Conservation (phyloP, 1,140 invertebrate species). For the Drosophila bipectinata region DNA sequence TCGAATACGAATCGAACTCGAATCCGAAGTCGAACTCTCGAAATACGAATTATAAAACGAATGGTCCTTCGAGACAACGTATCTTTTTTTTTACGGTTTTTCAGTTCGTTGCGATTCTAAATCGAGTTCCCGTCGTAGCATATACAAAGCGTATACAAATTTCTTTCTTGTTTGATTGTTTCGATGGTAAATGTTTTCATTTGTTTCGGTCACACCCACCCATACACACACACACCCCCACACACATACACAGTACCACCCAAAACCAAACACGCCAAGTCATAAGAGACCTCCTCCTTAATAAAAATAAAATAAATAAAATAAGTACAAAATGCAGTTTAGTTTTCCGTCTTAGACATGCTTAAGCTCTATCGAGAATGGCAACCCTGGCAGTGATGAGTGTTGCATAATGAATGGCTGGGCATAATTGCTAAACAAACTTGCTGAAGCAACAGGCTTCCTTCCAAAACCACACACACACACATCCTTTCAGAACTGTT, state of each 20-base stretch:
- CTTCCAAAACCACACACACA: background rate
- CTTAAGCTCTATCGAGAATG: background rate
- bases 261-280: constrained; percentile 18
- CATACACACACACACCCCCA: constrained; percentile 36
- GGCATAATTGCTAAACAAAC: constrained; percentile 27
- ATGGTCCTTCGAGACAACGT: constrained; percentile 25
- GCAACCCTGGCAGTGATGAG: background rate
- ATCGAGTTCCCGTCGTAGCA: constrained; percentile 44
- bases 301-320: too few relatives aligned
- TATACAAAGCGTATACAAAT: constrained; percentile 69
- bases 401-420: constrained; percentile 9
- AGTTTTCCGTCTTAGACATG: background rate
- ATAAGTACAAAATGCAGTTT: background rate
- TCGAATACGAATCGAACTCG: constrained; percentile 21
- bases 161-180: constrained; percentile 84
- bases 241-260: constrained; percentile 26
- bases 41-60: constrained; percentile 11
- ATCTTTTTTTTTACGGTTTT: constrained; percentile 6
- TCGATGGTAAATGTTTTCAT: constrained; percentile 82
- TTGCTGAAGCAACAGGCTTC: constrained; percentile 13
- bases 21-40: background rate
- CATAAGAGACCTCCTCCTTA: background rate
- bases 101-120: constrained; percentile 52
- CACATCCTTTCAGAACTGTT: background rate
- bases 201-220: constrained; percentile 69